Percentiles rank a stretch among this genome's conserved stretches.
Evolutionary conservation across 2,888 invertebrate genomes (phyloP).

Genomic region (Epinotia ramella): DNA sequence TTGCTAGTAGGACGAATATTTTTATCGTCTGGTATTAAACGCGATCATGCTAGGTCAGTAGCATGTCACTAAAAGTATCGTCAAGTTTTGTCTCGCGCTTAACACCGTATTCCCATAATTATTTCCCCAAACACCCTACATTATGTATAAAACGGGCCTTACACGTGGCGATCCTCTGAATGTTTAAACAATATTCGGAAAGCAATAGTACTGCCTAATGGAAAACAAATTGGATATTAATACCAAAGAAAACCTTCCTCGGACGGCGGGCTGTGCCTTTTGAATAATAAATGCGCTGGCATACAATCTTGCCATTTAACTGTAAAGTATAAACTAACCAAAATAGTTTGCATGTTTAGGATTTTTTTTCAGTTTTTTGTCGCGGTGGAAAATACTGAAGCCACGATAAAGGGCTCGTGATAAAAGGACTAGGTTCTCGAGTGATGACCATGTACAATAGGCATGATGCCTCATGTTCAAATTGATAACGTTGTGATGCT

Average conservation of each 20-base stretch:
- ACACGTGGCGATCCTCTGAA: conserved; percentile 10
- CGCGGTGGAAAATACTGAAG: not conserved
- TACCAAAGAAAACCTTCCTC: conserved; percentile 16
- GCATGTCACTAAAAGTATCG: too few species aligned
- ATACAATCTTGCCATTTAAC: not conserved
- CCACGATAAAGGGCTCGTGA: not conserved
- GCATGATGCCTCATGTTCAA: too few species aligned
- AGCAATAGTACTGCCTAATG: conserved; percentile 34
- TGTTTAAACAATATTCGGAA: conserved; percentile 38
- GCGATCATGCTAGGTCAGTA: too few species aligned
- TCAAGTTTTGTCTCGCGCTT: too few species aligned
- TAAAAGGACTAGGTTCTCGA: too few species aligned
- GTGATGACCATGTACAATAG: too few species aligned
- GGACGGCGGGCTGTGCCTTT: not conserved
- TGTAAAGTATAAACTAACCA: not conserved
- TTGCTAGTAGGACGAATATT: too few species aligned
- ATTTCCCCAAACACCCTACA: not conserved
- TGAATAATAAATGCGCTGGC: conserved; percentile 38
- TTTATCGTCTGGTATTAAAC: too few species aligned
- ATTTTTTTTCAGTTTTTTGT: not conserved
- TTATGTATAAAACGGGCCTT: not conserved
- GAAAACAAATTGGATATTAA: conserved; percentile 41
- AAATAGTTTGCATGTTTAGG: not conserved
- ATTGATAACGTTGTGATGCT: too few species aligned
- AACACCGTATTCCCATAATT: not conserved